Percentiles rank a stretch among this genome's conserved stretches.
Conservation (phyloP, 2,797 vertebrate species). For the Botia kubotai region DNA sequence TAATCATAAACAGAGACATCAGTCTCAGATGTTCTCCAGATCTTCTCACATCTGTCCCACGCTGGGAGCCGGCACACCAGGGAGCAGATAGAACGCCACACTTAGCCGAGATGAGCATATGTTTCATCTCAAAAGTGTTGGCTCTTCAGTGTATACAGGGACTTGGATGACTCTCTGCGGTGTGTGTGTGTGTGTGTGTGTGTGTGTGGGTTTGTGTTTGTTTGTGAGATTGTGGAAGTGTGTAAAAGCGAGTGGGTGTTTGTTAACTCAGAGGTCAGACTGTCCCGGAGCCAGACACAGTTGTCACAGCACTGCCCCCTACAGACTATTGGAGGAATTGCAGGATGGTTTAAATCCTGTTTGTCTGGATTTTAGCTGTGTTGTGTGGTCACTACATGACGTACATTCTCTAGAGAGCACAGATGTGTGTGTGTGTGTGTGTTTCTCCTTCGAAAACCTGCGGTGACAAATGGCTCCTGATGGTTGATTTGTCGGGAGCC, state of each 20-base stretch:
- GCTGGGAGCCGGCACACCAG: no score
- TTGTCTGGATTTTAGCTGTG: background rate
- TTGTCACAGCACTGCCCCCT: constrained; percentile 50
- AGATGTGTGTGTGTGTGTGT: constrained; percentile 34
- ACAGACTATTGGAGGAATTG: constrained; percentile 19
- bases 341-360: constrained; percentile 14
- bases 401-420: constrained; percentile 25
- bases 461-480: constrained; percentile 79
- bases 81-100: constrained; percentile 8
- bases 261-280: constrained; percentile 49
- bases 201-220: constrained; percentile 6
- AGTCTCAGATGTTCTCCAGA: constrained; percentile 36
- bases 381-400: constrained; percentile 4
- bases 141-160: constrained; percentile 37
- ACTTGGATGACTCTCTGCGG: constrained; percentile 28
- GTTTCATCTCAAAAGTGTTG: constrained; percentile 40
- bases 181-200: constrained; percentile 6
- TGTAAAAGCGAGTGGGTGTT: constrained; percentile 39
- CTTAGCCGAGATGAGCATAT: constrained; percentile 39
- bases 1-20: constrained; percentile 57
- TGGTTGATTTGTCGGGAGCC: constrained; percentile 81
- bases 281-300: constrained; percentile 23
- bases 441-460: constrained; percentile 26
- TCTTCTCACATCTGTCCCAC: no score
- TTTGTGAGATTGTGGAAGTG: constrained; percentile 14